Evolutionary conservation across 2,113 vertebrate species (phyloP), one percentile per base, ranked within the genome.

Genomic region (Oreochromis tanganicae): DNA sequence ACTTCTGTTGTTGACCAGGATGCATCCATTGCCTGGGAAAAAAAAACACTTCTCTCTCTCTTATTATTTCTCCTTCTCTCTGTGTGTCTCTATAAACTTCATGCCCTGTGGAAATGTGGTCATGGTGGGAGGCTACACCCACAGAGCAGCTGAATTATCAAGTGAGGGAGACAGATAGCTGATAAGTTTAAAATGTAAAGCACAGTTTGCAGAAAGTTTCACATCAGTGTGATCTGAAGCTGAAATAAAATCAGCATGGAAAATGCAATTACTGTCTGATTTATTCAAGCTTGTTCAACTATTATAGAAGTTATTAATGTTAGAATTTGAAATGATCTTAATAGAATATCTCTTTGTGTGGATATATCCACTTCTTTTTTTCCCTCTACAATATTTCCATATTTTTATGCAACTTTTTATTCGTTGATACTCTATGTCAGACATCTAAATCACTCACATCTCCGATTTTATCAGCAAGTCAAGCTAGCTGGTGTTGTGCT

Each of bases 1-100:
- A 85, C 83, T 92, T 80, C 52, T 91, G 83, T 79, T 91, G 93
- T 96, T 96, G 94, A 93, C 94, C 85, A 87, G 90, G 91, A 91
- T 90, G 89, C 80, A 21, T 88, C 82, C 78, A 91, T 66, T 14
- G 56, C 66, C 46, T 27, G 82, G 80, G 55, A 73, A 63, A 91
- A 83, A 83, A 55, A 12, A 11, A 55, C 27, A 32, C 16, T 24
- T 16, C 82, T 59, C 50, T 57, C 36, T 66, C 34, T 50, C 82
- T 34, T 59, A 5, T 46, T 75, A 6, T 75, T 75, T 75, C 9
- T 46, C 34, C 34, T 27, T 82, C 56, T 61, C 68, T 13, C 1
- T n/a, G 9, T 75, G 10, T 59, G 43, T 79, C 38, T 80, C 43
- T 50, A 21, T 83, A 27, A 32, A 68, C 66, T 36, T 57, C 34